These are phyloP conservation scores for Philypnodon macrostomus DNA, from an alignment of 2,797 vertebrate species.

Conservation along the genomic window DNA sequence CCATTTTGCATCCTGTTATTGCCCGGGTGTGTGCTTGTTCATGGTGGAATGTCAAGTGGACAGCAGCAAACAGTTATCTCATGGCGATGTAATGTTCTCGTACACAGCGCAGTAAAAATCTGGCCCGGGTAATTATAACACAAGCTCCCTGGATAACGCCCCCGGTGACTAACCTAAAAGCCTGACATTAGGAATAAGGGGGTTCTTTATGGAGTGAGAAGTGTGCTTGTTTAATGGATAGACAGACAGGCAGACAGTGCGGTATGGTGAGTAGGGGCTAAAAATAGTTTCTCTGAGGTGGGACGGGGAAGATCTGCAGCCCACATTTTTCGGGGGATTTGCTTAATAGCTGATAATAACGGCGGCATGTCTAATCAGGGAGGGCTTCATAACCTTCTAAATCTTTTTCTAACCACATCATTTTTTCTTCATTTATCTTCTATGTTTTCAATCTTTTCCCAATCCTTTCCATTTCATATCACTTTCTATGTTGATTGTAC, in stretches of 20 bases:
- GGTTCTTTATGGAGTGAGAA: constrained; percentile 63
- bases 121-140: constrained; percentile 53
- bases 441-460: constrained; percentile 36
- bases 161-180: constrained; percentile 42
- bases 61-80: constrained; percentile 70
- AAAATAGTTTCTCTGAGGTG: constrained; percentile 54
- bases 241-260: constrained; percentile 37
- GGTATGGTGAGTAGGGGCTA: constrained; percentile 32
- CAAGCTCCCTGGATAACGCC: constrained; percentile 49
- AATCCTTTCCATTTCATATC: constrained; percentile 31
- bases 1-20: constrained; percentile 59
- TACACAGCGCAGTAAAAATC: constrained; percentile 53
- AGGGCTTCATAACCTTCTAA: constrained; percentile 40
- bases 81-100: constrained; percentile 71
- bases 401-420: constrained; percentile 8
- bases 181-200: constrained; percentile 41
- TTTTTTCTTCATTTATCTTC: constrained; percentile 3
- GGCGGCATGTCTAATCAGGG: constrained; percentile 51
- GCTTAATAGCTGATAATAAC: constrained; percentile 60
- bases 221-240: constrained; percentile 49
- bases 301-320: constrained; percentile 45
- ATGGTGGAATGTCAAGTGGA: constrained; percentile 69
- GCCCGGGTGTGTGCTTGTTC: constrained; percentile 50
- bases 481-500: constrained; percentile 26
- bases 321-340: constrained; percentile 42